Conservation (phyloP, 2,797 vertebrate genomes). For the Schizopygopsis malacanthus region DNA sequence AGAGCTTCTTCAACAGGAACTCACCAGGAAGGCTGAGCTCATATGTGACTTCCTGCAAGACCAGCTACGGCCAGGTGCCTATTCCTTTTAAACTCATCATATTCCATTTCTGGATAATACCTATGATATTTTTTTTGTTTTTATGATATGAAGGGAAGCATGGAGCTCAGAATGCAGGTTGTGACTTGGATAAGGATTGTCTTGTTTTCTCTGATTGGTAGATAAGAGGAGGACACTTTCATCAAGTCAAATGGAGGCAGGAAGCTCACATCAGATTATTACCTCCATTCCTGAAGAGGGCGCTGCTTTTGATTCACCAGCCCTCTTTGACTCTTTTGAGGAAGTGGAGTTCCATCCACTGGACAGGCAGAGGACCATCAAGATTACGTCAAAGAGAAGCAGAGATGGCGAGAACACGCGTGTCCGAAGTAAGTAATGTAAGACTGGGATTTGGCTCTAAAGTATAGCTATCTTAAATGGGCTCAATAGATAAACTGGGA, state of each 20-base stretch:
- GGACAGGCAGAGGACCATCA: slow-evolving; percentile 63
- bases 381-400: slow-evolving; percentile 69
- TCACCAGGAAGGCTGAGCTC: slow-evolving; percentile 73
- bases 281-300: slow-evolving; percentile 61
- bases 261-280: slow-evolving; percentile 67
- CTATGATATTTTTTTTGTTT: not conserved
- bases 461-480: not conserved
- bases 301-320: slow-evolving; percentile 61
- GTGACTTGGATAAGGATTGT: not conserved
- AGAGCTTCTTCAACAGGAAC: slow-evolving; percentile 72
- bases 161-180: not conserved
- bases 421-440: slow-evolving; percentile 70
- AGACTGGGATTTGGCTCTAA: not conserved
- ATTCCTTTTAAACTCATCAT: not conserved
- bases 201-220: slow-evolving; percentile 37
- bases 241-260: slow-evolving; percentile 66
- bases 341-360: slow-evolving; percentile 69
- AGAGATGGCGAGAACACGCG: slow-evolving; percentile 74
- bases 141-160: not conserved
- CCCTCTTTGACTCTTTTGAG: slow-evolving; percentile 72
- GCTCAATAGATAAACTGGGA: not conserved
- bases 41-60: slow-evolving; percentile 78
- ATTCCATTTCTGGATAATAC: not conserved
- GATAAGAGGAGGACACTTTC: slow-evolving; percentile 67
- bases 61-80: slow-evolving; percentile 69